Evolutionary conservation across 2,797 vertebrate genomes (phyloP), one percentile per base, ranked within the genome.

Genomic region (Anisognathus igniventris): DNA sequence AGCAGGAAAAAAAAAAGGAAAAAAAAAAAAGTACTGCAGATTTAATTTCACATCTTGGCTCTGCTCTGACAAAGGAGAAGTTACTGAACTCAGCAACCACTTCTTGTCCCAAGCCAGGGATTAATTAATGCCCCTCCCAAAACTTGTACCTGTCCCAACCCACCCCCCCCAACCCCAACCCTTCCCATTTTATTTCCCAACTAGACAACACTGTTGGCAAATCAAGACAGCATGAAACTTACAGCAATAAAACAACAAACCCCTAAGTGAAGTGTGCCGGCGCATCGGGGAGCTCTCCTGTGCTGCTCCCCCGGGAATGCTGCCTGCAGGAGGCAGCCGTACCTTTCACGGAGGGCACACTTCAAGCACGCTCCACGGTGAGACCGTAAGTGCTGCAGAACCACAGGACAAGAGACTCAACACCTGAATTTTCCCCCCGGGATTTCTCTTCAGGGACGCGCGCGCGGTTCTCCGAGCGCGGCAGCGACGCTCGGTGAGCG

Each of bases 41-140:
- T 98, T 97, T 91, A 95, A 97, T 95, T 97, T 98, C 96, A 97
- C 97, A 98, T 97, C 97, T 97, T 97, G 97, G 97, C 97, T 97
- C 83, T 92, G 95, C 89, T 97, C 88, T 96, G 97, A 97, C 97
- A 97, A 92, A 95, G 94, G 94, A 97, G 96, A 93, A 90, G 95
- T 94, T 83, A 96, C 96, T 85, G 90, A 93, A 75, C 17, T 76
- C 61, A 97, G 96, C 94, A 95, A 96, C 93, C 51, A 71, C 79
- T 90, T 96, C 95, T 93, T 92, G 95, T 91, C 94, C 92, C 77
- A 93, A 97, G 96, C 97, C 97, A 97, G 95, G 97, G 93, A 95
- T 86, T 91, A 87, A 96, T 96, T 97, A 96, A 96, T 92, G 94
- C 91, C 96, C 95, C 89, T 90, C 88, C 87, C 81, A 83, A 73